Evolutionary conservation across 2,888 invertebrate genomes (phyloP), one percentile per base, ranked within the genome.

Genomic region (Dendrolimus houi): DNA sequence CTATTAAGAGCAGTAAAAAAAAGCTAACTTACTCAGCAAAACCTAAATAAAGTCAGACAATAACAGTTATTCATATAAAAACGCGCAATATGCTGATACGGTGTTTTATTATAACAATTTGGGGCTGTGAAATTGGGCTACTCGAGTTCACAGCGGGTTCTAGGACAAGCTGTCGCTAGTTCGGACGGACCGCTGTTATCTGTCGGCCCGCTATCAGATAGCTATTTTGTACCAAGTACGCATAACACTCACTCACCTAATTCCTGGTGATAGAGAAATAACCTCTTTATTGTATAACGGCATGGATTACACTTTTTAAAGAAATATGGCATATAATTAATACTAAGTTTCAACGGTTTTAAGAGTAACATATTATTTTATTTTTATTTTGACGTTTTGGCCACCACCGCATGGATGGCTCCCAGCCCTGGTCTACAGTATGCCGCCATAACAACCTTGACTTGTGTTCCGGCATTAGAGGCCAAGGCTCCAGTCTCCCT

Each of bases 131-230:
- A 87, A 83, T 82, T 81, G 82, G 87, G 87, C 76, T 79, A 87
- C 79, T 83, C 64, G 79, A 80, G 87, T 87, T 87, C 85, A 83
- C 55, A 61, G 62, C 62, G 79, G 77, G 88, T 89, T 88, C 88
- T 88, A 87, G 88, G 88, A 77, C 88, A 77, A 69, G 61, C 71
- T 85, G 84, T 81, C 85, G 69, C 69, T 77, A 78, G 79, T 79
- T 81, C 79, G 78, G 77, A 72, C 79, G 77, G 77, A 72, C 66
- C 60, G 71, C 65, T 68, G 70, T 75, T 83, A 76, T 78, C 77
- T 59, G 65, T 54, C 52, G 47, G 62, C 60, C 47, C 64, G 62
- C 64, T 71, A 74, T 75, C 75, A 67, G 68, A 74, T 72, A 71
- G 68, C 64, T 52, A 56, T 72, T 73, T 68, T 70, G 67, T 75